Conservation (phyloP, 2,888 invertebrate genomes). For the Chouioia cunea region DNA sequence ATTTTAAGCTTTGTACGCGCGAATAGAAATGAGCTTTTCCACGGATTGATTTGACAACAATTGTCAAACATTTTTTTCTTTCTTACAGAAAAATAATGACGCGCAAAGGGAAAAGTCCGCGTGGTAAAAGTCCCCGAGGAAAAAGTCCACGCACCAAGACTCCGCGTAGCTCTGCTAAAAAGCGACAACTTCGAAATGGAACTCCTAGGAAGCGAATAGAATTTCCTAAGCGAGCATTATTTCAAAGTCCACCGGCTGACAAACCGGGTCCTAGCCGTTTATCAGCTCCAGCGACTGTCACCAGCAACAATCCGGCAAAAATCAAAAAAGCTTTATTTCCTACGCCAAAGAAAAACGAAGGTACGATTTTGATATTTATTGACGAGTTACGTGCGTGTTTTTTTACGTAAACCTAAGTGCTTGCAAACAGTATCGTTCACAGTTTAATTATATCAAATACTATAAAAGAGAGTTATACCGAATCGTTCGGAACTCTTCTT, state of each 20-base stretch:
- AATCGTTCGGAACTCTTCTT: no score
- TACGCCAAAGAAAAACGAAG: constrained; percentile 69
- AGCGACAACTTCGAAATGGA: constrained; percentile 65
- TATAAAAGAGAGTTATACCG: no score
- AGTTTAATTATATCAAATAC: no score
- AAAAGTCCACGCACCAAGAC: constrained; percentile 71
- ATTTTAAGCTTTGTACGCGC: no score
- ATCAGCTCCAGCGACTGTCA: constrained; percentile 30
- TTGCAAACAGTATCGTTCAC: no score
- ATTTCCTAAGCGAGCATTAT: constrained; percentile 79
- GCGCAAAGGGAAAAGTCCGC: constrained; percentile 72
- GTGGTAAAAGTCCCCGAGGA: constrained; percentile 71
- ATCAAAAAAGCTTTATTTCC: constrained; percentile 78
- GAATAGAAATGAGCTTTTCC: no score
- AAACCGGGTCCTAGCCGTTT: constrained; percentile 65
- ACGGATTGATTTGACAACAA: no score
- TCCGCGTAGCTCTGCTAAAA: constrained; percentile 76
- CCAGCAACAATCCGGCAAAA: constrained; percentile 70
- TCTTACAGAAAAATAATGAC: constrained; percentile 61
- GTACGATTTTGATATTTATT: constrained; percentile 31
- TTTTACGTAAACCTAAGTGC: no score
- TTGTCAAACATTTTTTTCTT: no score
- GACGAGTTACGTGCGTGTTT: no score
- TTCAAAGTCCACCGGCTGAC: constrained; percentile 76
- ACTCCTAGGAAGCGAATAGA: constrained; percentile 66